Base-by-base conservation (phyloP, 2,888 invertebrate species). In the Drosophila nigricruria region DNA sequence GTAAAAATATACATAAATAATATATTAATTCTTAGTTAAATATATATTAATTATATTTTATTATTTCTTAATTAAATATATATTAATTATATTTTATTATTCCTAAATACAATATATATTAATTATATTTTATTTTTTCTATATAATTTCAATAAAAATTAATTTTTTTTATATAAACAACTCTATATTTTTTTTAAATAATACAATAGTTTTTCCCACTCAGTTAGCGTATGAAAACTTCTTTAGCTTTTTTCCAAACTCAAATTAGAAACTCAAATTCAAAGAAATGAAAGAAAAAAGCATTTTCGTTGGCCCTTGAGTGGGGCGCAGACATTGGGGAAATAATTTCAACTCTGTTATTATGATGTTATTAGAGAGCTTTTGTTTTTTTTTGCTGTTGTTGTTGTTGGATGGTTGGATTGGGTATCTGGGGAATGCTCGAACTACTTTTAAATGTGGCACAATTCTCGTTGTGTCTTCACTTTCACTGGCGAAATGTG, bases 401-500 rank as follows among this genome's bases (percentile, higher is more conserved):
- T 20, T 20, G 47, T 12, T 58, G 32, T 30, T 30, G 30, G 27
- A 3, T 27, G 27, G 30, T 62, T 23, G 8, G 34, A 23, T 27
- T 42, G 52, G 38, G 27, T 16, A 40, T 30, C 34, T 58, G 2
- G 52, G 58, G 61, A 43, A 49, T 38, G 16, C 63, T 43, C 47
- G 43, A 68, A 65, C 74, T 62, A 65, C 45, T 73, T 73, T 78
- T 57, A 64, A 78, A 81, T 78, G 69, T 81, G 68, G 40, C 68
- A 68, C 70, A 66, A 38, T 62, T 68, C 60, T 78, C 54, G 52
- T 63, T 52, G 52, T 58, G 53, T 65, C 80, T 75, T 85, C 79
- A 82, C 79, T 79, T 82, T 79, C 80, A 65, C 65, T 72, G 38
- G 59, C 72, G 16, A 69, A 78, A 79, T 81, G 80, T 78, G 75